These are phyloP conservation scores for Pediacus dermestoides DNA, from an alignment of 2,888 invertebrate species.

Conservation along the genomic window DNA sequence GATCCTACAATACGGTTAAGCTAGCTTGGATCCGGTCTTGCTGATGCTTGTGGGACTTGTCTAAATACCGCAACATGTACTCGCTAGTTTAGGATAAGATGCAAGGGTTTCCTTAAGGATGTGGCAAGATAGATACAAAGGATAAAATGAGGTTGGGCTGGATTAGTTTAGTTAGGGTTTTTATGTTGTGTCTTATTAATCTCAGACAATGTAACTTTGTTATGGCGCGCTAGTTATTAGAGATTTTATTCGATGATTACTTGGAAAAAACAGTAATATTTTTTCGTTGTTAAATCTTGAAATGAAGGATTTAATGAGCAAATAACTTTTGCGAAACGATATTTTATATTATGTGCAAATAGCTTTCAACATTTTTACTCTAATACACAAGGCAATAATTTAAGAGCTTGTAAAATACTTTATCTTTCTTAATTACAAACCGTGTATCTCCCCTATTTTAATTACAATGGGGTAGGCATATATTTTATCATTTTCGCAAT, in stretches of 20 bases:
- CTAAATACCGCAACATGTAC: conserved; percentile 38
- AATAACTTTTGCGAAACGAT: too few species aligned
- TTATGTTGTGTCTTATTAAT: too few species aligned
- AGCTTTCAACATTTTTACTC: not conserved
- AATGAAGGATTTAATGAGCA: too few species aligned
- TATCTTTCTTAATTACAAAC: not conserved
- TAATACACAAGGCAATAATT: not conserved
- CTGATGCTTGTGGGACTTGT: conserved; percentile 34
- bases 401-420: conserved; percentile 2
- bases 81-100: conserved; percentile 24
- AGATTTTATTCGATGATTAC: too few species aligned
- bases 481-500: too few species aligned
- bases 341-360: conserved; percentile 1
- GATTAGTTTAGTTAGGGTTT: too few species aligned
- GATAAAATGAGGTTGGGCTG: too few species aligned
- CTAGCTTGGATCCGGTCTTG: conserved; percentile 27
- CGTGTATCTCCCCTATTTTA: conserved; percentile 1
- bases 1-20: conserved; percentile 28
- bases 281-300: too few species aligned
- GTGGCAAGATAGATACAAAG: conserved; percentile 8
- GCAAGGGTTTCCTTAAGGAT: conserved; percentile 19
- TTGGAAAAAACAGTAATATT: too few species aligned
- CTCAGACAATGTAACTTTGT: too few species aligned
- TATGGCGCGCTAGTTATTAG: too few species aligned
- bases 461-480: not conserved